Percentiles rank a stretch among this genome's conserved stretches.
phyloP scores from a whole-genome alignment of 2,113 vertebrate species.

The Triplophysa dalaica region DNA sequence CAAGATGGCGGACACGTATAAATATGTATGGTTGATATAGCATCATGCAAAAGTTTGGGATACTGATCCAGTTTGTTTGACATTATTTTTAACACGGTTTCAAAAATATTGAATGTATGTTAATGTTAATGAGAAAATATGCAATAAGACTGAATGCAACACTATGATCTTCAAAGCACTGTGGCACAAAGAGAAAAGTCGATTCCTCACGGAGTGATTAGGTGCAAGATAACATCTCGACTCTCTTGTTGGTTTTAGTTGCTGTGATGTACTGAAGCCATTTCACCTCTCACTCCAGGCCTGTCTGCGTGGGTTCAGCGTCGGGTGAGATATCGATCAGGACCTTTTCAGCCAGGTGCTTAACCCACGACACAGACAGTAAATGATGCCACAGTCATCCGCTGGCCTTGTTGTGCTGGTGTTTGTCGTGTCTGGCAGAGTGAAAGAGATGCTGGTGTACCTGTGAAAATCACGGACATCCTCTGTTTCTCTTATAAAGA shows the following conservation, averaged over 20 bases:
- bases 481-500: background rate
- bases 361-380: conserved; percentile 40
- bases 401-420: conserved; percentile 2
- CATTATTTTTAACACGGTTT: too few species aligned
- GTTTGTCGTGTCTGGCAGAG: background rate
- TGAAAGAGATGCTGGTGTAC: background rate
- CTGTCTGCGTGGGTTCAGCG: conserved; percentile 33
- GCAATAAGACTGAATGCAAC: too few species aligned
- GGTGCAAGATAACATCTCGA: background rate
- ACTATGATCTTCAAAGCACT: too few species aligned
- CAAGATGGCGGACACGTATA: too few species aligned
- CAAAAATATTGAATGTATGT: too few species aligned
- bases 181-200: too few species aligned
- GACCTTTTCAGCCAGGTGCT: conserved; percentile 39
- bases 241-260: background rate
- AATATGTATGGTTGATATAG: too few species aligned
- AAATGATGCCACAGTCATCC: conserved; percentile 40
- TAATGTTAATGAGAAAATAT: too few species aligned
- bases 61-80: too few species aligned
- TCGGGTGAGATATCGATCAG: conserved; percentile 49
- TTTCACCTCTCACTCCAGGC: conserved; percentile 36
- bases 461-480: background rate
- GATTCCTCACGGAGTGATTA: too few species aligned
- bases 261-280: conserved; percentile 21
- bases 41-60: too few species aligned